phyloP scores from a whole-genome alignment of 2,113 vertebrate species.

The Gopherus flavomarginatus region DNA sequence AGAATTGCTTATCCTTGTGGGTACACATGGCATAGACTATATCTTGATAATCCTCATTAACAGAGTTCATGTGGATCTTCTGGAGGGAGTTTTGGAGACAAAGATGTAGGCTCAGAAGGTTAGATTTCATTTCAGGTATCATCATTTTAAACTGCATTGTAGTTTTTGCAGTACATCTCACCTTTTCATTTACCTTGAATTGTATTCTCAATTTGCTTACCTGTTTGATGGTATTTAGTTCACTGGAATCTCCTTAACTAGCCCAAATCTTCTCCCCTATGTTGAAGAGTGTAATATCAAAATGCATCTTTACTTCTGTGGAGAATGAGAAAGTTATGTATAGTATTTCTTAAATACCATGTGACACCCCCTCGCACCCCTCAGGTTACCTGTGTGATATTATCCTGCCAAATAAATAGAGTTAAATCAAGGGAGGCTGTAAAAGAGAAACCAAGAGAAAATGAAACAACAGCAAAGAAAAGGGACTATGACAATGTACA shows the following conservation, averaged over 20 bases:
- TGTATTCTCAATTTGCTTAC: background rate
- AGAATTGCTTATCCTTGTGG: background rate
- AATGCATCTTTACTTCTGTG: background rate
- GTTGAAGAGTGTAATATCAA: background rate
- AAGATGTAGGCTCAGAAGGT: background rate
- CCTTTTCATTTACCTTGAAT: background rate
- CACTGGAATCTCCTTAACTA: background rate
- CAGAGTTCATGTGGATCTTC: rapidly evolving
- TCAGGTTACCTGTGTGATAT: background rate
- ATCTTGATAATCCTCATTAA: background rate
- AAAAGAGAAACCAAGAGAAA: background rate
- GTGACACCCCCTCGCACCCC: background rate
- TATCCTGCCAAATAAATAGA: background rate
- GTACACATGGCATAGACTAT: background rate
- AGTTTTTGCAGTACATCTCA: background rate
- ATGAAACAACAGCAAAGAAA: background rate
- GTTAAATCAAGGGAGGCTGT: background rate
- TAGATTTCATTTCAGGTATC: background rate
- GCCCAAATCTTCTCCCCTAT: background rate
- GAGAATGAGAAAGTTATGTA: background rate
- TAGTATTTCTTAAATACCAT: background rate
- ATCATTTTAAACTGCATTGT: background rate
- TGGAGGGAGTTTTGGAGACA: background rate
- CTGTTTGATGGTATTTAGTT: background rate
- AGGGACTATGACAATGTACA: background rate